Base-by-base conservation (phyloP, 92 coral and sea anemone species). In the Scolanthus callimorphus region DNA sequence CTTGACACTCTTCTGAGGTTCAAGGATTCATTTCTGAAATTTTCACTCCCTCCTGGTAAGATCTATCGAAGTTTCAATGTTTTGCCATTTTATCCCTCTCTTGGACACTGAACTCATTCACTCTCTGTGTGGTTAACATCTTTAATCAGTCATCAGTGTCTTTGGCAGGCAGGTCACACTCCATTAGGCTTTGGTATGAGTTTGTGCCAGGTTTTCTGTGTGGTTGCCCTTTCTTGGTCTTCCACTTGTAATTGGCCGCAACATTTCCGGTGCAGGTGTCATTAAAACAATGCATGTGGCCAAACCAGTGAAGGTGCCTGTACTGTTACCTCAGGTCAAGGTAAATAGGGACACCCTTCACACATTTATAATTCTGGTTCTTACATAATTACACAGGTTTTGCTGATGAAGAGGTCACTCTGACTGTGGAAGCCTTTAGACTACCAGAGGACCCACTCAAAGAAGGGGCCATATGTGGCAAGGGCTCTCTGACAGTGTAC, bases 11-110 rank as follows among this genome's bases (percentile, higher is more conserved):
- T 83, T 0, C 25, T 68, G 17, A 29, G 49, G 11, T 63, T 87
- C 62, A 62, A 41, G 47, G 85, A 77, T 45, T 67, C 80, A 4
- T 46, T 19, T 46, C 54, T 87, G 39, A 29, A 68, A n/a, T 87
- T 87, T 64, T 67, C 62, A 62, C 20, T 87, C 69, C 95, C 95
- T 29, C 76, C 70, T 57, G 95, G 95, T 87, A 28, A 64, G n/a
- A n/a, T n/a, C n/a, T n/a, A n/a, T n/a, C n/a, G n/a, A n/a, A n/a
- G n/a, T n/a, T n/a, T n/a, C n/a, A n/a, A n/a, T n/a, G n/a, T n/a
- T n/a, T n/a, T n/a, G n/a, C n/a, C n/a, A n/a, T n/a, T n/a, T n/a
- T n/a, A n/a, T n/a, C n/a, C n/a, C n/a, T n/a, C n/a, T n/a, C n/a
- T n/a, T n/a, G n/a, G n/a, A n/a, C n/a, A n/a, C n/a, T n/a, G n/a